Base-by-base conservation (phyloP, 2,797 vertebrate species). In the Sebastes vulpes region DNA sequence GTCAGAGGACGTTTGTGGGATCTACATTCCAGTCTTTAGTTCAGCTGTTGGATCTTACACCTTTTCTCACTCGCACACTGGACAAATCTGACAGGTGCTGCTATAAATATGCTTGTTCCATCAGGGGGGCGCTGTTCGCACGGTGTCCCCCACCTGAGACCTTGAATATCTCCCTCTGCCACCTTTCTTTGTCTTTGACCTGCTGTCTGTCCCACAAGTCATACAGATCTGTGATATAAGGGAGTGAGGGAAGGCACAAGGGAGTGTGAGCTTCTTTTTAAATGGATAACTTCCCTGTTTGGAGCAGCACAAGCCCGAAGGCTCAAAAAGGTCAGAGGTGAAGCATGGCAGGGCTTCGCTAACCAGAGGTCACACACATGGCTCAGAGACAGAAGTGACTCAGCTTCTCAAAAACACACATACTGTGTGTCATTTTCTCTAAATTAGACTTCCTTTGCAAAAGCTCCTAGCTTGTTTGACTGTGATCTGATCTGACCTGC, bases 231-330 rank as follows among this genome's bases (percentile, higher is more conserved):
- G 81, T 74, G 79, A 70, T 63, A 42, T 65, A 20, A 12, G 58
- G 65, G 64, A 78, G 78, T 28, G 78, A 86, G 82, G 86, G 82
- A 93, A 93, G 89, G 92, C 92, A 92, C 92, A 42, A 83, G 88
- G 83, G 79, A 90, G 82, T 58, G 72, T 78, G 61, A 89, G 71
- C 68, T 3, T 10, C 9, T 9, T 29, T 29, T 29, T 50, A n/a
- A 50, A 29, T n/a, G 6, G 70, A 83, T 52, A 73, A 70, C 67
- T 60, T 83, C 74, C 72, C 16, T 59, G 71, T 80, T 77, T 64
- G 31, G 53, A 86, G 87, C 89, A 86, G 83, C 90, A 70, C 53
- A 4, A 82, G 84, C 85, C 75, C 69, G 16, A 54, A 9, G 60
- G 81, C 89, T 82, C 72, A 70, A 72, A 84, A 89, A 84, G 76